These are phyloP conservation scores for Serinus canaria DNA, from an alignment of 2,113 vertebrate genomes.

Conservation along the genomic window DNA sequence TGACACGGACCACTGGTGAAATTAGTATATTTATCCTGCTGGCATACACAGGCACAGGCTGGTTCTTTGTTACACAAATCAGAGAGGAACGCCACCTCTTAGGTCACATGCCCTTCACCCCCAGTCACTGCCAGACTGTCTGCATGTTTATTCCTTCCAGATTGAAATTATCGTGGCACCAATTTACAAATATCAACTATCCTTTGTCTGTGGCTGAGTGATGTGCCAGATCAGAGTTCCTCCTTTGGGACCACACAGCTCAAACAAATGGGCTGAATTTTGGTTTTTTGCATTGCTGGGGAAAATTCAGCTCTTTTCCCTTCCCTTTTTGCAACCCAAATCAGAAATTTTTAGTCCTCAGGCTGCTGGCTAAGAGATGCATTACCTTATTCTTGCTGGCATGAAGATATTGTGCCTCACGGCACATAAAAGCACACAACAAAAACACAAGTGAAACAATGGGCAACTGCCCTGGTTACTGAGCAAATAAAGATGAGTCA, in stretches of 20 bases:
- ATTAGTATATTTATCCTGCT: not conserved
- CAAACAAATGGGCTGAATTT: not conserved
- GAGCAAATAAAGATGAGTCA: not conserved
- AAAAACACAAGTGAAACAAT: not conserved
- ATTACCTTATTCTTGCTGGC: not conserved
- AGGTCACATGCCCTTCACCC: not conserved
- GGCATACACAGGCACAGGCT: not conserved
- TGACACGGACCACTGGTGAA: not conserved
- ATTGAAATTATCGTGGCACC: rapidly evolving
- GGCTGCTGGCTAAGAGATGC: not conserved
- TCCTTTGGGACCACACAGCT: not conserved
- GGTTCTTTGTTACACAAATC: constrained; percentile 16
- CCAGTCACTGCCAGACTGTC: not conserved
- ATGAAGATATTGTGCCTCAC: not conserved
- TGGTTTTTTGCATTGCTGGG: not conserved
- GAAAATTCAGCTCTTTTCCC: not conserved
- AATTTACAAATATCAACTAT: not conserved
- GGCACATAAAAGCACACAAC: not conserved
- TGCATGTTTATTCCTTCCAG: not conserved
- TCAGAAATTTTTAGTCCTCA: not conserved
- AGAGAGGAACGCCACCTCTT: not conserved
- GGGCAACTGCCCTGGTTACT: not conserved
- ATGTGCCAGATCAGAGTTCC: not conserved
- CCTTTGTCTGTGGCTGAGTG: not conserved
- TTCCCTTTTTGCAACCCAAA: not conserved